These are phyloP conservation scores for Sebastes schlegelii DNA, from an alignment of 2,113 vertebrate genomes.

Conservation along the genomic window DNA sequence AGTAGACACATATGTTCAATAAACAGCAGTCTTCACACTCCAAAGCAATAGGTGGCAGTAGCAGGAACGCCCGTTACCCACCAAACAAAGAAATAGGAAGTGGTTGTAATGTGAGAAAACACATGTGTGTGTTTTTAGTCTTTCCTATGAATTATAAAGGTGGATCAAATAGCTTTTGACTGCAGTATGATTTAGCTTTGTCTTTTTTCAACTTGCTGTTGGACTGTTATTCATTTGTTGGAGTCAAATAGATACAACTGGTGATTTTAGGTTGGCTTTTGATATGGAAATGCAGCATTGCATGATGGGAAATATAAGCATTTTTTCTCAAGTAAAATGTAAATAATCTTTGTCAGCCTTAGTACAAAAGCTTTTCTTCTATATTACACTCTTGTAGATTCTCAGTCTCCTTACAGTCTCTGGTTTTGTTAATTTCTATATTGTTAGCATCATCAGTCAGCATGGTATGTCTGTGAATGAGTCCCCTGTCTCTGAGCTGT, in stretches of 20 bases:
- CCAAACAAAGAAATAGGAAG: not conserved
- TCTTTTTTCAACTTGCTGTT: not conserved
- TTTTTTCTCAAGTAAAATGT: not conserved
- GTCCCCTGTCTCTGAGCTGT: too few species aligned
- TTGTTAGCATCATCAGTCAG: too few species aligned
- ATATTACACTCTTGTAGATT: not conserved
- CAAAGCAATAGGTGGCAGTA: not conserved
- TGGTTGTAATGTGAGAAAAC: not conserved
- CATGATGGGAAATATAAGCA: not conserved
- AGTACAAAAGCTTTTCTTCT: not conserved
- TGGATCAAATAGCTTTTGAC: not conserved
- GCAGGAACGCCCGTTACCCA: not conserved
- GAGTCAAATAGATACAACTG: not conserved
- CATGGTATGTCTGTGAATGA: too few species aligned
- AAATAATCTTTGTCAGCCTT: not conserved
- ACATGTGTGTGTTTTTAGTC: not conserved
- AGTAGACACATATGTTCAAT: too few species aligned
- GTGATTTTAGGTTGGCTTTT: not conserved
- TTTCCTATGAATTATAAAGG: not conserved
- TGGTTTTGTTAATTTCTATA: too few species aligned
- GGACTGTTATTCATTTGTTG: not conserved
- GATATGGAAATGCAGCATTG: not conserved
- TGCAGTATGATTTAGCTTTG: not conserved
- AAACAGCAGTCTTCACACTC: not conserved
- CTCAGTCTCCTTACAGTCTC: too few species aligned